These are phyloP conservation scores for Cyrtodaria siliqua DNA, from an alignment of 2,888 invertebrate genomes.

Conservation along the genomic window DNA sequence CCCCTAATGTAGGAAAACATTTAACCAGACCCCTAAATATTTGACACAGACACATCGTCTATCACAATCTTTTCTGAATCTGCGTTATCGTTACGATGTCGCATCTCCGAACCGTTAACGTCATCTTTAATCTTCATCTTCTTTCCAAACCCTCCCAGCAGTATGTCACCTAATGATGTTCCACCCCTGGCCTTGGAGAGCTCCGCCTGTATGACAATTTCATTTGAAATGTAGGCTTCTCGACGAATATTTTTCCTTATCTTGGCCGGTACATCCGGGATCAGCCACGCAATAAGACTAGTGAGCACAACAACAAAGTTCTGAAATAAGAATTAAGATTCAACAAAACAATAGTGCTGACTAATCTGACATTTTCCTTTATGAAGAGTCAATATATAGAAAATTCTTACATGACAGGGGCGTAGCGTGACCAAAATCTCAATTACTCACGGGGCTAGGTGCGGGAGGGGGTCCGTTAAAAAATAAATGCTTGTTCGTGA, in stretches of 20 bases:
- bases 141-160: conserved; percentile 22
- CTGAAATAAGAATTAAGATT: too few relatives aligned
- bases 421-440: too few relatives aligned
- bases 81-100: conserved; percentile 25
- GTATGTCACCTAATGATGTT: conserved; percentile 40
- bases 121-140: conserved; percentile 2
- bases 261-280: conserved; percentile 95
- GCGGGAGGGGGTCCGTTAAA: too few relatives aligned
- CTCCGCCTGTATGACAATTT: conserved; percentile 94
- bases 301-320: conserved; percentile 96
- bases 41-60: conserved; percentile 49
- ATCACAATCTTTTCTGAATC: conserved; percentile 10
- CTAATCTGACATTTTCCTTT: too few relatives aligned
- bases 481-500: too few relatives aligned
- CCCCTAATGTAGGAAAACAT: too few relatives aligned
- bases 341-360: too few relatives aligned
- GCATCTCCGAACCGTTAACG: conserved; percentile 50
- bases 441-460: too few relatives aligned
- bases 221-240: conserved; percentile 96
- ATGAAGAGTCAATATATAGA: too few relatives aligned
- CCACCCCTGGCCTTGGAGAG: conserved; percentile 88
- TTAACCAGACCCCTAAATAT: conserved; percentile 37
- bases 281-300: conserved; percentile 96
- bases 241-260: conserved; percentile 94
- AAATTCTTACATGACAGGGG: too few relatives aligned